phyloP scores from a whole-genome alignment of 2,888 invertebrate species.

The Villa cingulata region DNA sequence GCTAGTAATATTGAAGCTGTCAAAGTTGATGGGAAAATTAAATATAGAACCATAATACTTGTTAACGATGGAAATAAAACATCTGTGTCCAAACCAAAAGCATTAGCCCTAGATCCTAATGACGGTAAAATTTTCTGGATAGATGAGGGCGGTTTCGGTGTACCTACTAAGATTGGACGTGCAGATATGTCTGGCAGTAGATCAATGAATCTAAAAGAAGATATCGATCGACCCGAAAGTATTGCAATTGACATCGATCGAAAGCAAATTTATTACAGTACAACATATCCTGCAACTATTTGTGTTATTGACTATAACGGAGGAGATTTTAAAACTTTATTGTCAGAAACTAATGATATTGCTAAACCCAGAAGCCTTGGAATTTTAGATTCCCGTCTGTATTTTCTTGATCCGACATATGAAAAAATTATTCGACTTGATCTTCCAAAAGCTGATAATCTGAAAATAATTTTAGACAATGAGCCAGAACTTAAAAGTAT shows the following conservation, averaged over 20 bases:
- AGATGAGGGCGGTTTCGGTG: constrained; percentile 84
- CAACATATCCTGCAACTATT: constrained; percentile 57
- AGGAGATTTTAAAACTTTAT: constrained; percentile 48
- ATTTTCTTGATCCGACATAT: constrained; percentile 75
- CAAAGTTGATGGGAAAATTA: constrained; percentile 68
- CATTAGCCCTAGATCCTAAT: constrained; percentile 81
- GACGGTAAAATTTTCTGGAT: constrained; percentile 93
- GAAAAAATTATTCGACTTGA: constrained; percentile 81
- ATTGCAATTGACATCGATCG: constrained; percentile 72
- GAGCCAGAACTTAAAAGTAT: constrained; percentile 78
- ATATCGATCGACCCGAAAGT: constrained; percentile 63
- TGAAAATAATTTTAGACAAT: constrained; percentile 63
- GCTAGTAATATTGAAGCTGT: constrained; percentile 86
- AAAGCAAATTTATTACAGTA: constrained; percentile 78
- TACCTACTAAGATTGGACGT: constrained; percentile 75
- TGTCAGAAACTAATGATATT: constrained; percentile 57
- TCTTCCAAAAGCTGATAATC: constrained; percentile 63
- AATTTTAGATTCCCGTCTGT: constrained; percentile 67
- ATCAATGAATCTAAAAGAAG: constrained; percentile 55
- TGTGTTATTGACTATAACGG: constrained; percentile 62
- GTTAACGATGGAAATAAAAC: constrained; percentile 76
- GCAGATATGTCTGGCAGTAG: constrained; percentile 90
- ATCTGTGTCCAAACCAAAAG: constrained; percentile 77
- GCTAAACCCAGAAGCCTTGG: constrained; percentile 68
- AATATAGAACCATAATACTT: constrained; percentile 71